Base-by-base conservation (phyloP, 2,113 vertebrate species). In the Panthera tigris region DNA sequence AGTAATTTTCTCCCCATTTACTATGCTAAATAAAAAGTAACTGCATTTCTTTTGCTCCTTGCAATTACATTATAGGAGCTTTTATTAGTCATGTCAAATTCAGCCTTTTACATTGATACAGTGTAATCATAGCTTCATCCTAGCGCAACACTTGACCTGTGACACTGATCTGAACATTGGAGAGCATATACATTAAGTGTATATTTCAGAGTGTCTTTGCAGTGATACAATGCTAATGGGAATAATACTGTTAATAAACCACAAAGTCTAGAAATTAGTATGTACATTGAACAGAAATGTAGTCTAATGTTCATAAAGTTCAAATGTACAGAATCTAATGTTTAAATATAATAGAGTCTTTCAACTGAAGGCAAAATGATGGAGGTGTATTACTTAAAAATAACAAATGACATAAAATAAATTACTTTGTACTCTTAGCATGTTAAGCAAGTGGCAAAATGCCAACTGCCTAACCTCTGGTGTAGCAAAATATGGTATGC, bases 371-470 rank as follows among this genome's bases (percentile, higher is more conserved):
- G 68, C 14, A 82, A 92, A 89, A 83, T 68, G 65, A 25, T 36
- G 15, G 16, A 97, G 79, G 31, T 18, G 2, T 18, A 80, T 88
- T 94, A 91, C 16, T 78, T 66, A 90, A 84, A 87, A 95, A 95
- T 94, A 96, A 13, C 71, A 96, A 95, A 94, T 96, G 76, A 63
- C 23, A 81, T 65, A 39, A 89, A 84, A 90, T 88, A 61, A 82
- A 96, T 93, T 61, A 57, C 12, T 74, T 89, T 45, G 16, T 50
- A 45, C 16, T 83, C 7, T 21, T 50, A 66, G 74, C 12, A 45
- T 74, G 90, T 96, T 95, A 96, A 98, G 50, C 78, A 89, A 93
- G 89, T 87, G 92, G 48, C 88, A 81, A 41, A 18, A 5, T 39
- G 93, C 81, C 92, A 94, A 21, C 7, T 19, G 11, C 63, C 48